phyloP scores from a whole-genome alignment of 2,888 invertebrate species.

The Apamea sordens region DNA sequence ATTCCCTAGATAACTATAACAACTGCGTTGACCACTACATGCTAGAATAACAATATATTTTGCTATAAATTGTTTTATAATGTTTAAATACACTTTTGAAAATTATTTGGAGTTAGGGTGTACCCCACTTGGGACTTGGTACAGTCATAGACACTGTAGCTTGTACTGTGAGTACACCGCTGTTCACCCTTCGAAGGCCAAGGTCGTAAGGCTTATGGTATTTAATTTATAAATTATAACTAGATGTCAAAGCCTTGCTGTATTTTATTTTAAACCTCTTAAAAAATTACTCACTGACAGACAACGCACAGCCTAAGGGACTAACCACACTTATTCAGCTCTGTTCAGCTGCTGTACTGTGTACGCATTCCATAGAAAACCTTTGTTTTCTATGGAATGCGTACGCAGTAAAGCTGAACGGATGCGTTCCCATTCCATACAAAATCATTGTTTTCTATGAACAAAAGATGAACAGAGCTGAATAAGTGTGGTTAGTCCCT shows the following conservation, averaged over 20 bases:
- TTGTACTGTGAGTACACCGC: neutral
- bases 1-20: slow-evolving; percentile 37
- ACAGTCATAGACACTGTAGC: slow-evolving; percentile 17
- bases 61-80: slow-evolving; percentile 50
- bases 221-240: neutral
- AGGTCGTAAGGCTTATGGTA: neutral
- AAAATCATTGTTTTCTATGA: too few species aligned
- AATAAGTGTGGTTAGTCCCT: too few species aligned
- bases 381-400: too few species aligned
- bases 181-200: slow-evolving; percentile 5
- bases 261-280: too few species aligned
- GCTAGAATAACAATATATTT: slow-evolving; percentile 39
- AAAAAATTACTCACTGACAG: too few species aligned
- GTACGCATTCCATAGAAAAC: too few species aligned
- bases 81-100: slow-evolving; percentile 46
- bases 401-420: too few species aligned
- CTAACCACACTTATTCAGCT: too few species aligned
- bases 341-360: too few species aligned
- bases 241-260: neutral
- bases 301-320: too few species aligned
- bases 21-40: slow-evolving; percentile 4
- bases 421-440: too few species aligned
- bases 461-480: too few species aligned
- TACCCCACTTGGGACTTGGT: slow-evolving; percentile 13
- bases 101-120: slow-evolving; percentile 14